Conservation (phyloP, 37 sponge, comb jelly and placozoan species). For the Halisarca cf. caerulea region DNA sequence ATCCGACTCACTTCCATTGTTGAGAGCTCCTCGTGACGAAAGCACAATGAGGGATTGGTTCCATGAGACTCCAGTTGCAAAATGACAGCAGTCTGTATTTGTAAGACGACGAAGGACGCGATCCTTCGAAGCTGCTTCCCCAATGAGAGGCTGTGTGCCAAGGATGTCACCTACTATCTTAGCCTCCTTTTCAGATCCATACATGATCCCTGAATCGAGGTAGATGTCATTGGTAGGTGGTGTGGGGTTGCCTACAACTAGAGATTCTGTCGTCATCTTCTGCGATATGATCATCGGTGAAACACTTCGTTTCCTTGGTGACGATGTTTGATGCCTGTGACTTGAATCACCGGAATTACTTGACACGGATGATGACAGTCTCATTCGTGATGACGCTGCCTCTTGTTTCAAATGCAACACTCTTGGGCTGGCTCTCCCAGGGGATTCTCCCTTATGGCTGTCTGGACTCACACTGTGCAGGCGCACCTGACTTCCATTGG, state of each 20-base stretch:
- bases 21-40: constrained; percentile 29
- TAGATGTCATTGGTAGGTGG: constrained; percentile 45
- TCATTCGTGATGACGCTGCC: neutral
- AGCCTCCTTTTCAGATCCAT: constrained; percentile 78
- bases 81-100: constrained; percentile 59
- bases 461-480: constrained; percentile 10
- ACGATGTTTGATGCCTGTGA: neutral
- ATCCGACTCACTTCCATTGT: constrained; percentile 1
- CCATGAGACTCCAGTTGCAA: constrained; percentile 86
- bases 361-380: neutral
- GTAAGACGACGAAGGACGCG: constrained; percentile 44
- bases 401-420: neutral
- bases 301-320: neutral
- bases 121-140: constrained; percentile 69
- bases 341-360: neutral
- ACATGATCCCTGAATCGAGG: constrained; percentile 68
- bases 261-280: constrained; percentile 21
- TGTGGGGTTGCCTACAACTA: constrained; percentile 82
- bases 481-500: neutral
- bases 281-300: neutral
- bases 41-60: constrained; percentile 68
- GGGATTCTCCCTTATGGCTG: neutral
- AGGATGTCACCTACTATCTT: constrained; percentile 75
- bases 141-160: constrained; percentile 51
- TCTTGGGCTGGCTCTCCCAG: neutral